phyloP scores from a whole-genome alignment of 64 coral and sea anemone genomes.

The Montipora foliosa region DNA sequence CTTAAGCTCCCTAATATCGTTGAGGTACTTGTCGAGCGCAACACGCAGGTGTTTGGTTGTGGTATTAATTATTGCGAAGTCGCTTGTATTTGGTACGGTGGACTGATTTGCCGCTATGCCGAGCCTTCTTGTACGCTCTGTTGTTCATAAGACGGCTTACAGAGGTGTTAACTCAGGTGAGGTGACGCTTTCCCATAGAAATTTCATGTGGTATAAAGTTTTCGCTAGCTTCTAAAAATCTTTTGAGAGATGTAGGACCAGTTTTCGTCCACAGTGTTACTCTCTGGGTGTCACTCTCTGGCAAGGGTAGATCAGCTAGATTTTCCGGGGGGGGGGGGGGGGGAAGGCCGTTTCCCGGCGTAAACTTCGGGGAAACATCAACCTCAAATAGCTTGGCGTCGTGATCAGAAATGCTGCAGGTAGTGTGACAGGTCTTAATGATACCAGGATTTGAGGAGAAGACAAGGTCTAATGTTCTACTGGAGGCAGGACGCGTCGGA shows the following conservation, averaged over 20 bases:
- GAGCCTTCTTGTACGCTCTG: too few species aligned
- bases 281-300: not conserved
- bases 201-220: not conserved
- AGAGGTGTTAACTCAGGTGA: not conserved
- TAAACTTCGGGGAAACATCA: not conserved
- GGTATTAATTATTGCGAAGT: not conserved
- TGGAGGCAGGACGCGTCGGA: not conserved
- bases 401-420: not conserved
- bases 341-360: not conserved
- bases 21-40: not conserved
- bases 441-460: not conserved
- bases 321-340: not conserved
- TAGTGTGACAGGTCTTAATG: not conserved
- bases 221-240: not conserved
- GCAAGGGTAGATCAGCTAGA: not conserved
- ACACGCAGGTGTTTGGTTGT: too few species aligned
- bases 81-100: not conserved
- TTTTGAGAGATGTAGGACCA: not conserved
- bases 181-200: too few species aligned
- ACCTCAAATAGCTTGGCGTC: not conserved
- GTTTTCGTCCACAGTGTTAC: not conserved
- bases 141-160: not conserved
- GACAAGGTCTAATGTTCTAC: too few species aligned
- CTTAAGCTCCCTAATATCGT: not conserved
- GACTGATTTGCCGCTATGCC: too few species aligned